These are phyloP conservation scores for Calliscelio sp. DNA, from an alignment of 2,888 invertebrate genomes.

Conservation along the genomic window DNA sequence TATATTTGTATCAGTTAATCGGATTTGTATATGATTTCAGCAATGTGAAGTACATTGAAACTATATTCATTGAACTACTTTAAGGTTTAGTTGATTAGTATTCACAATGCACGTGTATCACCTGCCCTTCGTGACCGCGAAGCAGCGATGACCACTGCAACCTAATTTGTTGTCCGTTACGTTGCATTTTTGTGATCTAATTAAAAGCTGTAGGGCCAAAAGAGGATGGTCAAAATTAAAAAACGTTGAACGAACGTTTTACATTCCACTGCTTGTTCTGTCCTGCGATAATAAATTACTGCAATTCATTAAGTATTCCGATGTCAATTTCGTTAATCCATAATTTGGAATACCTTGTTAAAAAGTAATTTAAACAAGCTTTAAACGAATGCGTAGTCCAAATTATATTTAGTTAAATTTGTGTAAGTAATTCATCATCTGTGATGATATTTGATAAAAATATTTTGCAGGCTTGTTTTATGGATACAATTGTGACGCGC, in stretches of 20 bases:
- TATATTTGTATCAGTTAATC: too few species aligned
- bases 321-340: slow-evolving; percentile 39
- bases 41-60: background rate
- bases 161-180: slow-evolving; percentile 78
- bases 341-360: slow-evolving; percentile 18
- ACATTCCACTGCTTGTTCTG: slow-evolving; percentile 5
- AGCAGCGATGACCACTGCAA: slow-evolving; percentile 73
- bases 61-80: background rate
- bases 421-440: slow-evolving; percentile 19
- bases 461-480: background rate
- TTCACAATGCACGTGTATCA: slow-evolving; percentile 76
- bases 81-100: slow-evolving; percentile 58
- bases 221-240: slow-evolving; percentile 13
- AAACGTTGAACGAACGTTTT: slow-evolving; percentile 41
- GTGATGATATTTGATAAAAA: slow-evolving; percentile 29
- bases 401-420: slow-evolving; percentile 35
- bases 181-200: slow-evolving; percentile 68
- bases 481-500: slow-evolving; percentile 28
- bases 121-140: slow-evolving; percentile 79
- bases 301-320: slow-evolving; percentile 60
- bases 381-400: background rate
- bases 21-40: too few species aligned
- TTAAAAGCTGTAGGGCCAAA: slow-evolving; percentile 52
- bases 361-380: slow-evolving; percentile 18
- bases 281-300: slow-evolving; percentile 42